phyloP scores from a whole-genome alignment of 2,797 vertebrate genomes.

The Enteromius afrohamiltoni region DNA sequence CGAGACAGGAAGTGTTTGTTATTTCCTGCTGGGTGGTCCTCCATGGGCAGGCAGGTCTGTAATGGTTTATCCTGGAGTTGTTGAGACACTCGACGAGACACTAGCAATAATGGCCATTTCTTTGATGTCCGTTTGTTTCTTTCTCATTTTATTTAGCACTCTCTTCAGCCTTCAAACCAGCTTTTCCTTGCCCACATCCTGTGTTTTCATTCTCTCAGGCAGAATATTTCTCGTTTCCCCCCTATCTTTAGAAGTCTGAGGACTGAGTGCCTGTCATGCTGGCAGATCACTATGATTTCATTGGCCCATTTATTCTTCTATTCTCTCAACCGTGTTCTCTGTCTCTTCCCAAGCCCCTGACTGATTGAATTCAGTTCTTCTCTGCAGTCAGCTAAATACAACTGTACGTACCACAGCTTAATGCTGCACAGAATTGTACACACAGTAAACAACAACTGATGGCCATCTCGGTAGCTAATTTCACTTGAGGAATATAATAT shows the following conservation, averaged over 20 bases:
- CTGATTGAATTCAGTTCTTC: constrained; percentile 51
- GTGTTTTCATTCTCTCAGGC: constrained; percentile 38
- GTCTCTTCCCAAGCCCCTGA: constrained; percentile 35
- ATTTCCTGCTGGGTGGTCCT: constrained; percentile 40
- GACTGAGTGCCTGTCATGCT: constrained; percentile 30
- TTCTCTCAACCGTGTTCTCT: constrained; percentile 33
- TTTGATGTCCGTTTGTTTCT: constrained; percentile 37
- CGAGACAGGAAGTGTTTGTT: constrained; percentile 45
- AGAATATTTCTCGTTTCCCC: not conserved
- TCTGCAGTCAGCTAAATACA: not conserved
- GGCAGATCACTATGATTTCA: constrained; percentile 25
- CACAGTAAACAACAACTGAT: not conserved
- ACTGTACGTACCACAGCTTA: not conserved
- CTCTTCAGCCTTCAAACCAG: constrained; percentile 39
- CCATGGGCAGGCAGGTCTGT: constrained; percentile 32
- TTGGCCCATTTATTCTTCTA: constrained; percentile 14
- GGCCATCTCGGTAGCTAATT: not conserved
- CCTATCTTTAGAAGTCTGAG: constrained; percentile 12
- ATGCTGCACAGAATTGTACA: not conserved
- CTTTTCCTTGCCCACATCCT: constrained; percentile 39
- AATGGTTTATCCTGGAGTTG: constrained; percentile 52
- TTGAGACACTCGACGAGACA: constrained; percentile 10
- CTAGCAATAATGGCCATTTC: constrained; percentile 43
- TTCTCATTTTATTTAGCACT: constrained; percentile 38
- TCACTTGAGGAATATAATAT: not conserved